Base-by-base conservation (phyloP, 2,113 vertebrate species). In the Calonectris borealis region DNA sequence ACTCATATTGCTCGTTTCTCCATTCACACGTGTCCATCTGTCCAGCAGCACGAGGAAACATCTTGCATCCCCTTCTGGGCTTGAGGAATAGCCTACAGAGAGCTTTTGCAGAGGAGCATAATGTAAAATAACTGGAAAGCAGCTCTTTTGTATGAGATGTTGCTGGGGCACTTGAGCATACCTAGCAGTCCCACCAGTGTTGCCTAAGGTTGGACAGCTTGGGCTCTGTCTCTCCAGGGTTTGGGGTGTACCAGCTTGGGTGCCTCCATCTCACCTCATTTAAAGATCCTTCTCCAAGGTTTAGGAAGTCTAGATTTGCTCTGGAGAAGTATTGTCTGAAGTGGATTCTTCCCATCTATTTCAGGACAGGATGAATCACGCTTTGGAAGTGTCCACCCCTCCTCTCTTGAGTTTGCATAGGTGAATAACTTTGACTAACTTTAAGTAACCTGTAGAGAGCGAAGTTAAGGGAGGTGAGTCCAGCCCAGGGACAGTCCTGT, bases 21-120 rank as follows among this genome's bases (percentile, higher is more conserved):
- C 27, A 20, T 40, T 54, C 19, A 22, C 4, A 7, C 0, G 0
- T 52, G 34, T 51, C 82, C n/a, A 10, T 22, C 31, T 83, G 42
- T 20, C 44, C 87, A 84, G 61, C 9, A 81, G 22, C 60, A 69
- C 0, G 0, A 72, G 29, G 51, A 57, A 69, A 24, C 0, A 2
- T 65, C 57, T 40, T 21, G 10, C 9, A 20, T 38, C 8, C 31
- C 40, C 9, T 62, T 40, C 40, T 70, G 54, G 34, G 31, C 19
- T 88, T 3, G 1, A 80, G 42, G 49, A 78, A 18, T 7, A 66
- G 5, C 49, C 55, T 11, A 13, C 10, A 11, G 42, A 20, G 22
- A 90, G 58, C 21, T 88, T 73, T 66, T 46, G 9, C 34, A 69
- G 51, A 27, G 54, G 7, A 36, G 0, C 2, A 1, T 2, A 6